These are phyloP conservation scores for Augochlorella aurata DNA, from an alignment of 2,888 invertebrate genomes.

Conservation along the genomic window DNA sequence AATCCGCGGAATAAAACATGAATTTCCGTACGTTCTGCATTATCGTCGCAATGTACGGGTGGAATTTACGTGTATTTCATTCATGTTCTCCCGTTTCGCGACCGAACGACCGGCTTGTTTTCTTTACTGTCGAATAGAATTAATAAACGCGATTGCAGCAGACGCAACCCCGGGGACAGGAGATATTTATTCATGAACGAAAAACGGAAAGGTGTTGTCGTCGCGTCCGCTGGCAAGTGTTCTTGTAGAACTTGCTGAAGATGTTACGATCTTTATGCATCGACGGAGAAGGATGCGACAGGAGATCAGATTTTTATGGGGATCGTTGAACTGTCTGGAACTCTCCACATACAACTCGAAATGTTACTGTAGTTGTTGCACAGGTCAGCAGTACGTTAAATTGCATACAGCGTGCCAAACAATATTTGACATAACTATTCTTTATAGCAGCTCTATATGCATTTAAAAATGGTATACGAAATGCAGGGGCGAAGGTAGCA, in stretches of 20 bases:
- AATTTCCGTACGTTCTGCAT: constrained; percentile 17
- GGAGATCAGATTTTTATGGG: not conserved
- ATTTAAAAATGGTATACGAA: too few species aligned
- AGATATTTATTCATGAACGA: constrained; percentile 29
- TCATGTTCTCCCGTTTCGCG: constrained; percentile 12
- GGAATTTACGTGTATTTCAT: constrained; percentile 19
- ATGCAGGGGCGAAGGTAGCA: too few species aligned
- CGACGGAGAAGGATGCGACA: not conserved
- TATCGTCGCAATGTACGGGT: not conserved
- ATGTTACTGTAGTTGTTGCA: too few species aligned
- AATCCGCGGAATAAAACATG: constrained; percentile 6
- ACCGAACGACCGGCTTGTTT: not conserved
- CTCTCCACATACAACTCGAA: too few species aligned
- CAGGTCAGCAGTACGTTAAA: too few species aligned
- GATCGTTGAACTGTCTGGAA: not conserved
- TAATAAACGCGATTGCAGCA: constrained; percentile 27
- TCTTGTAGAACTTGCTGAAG: not conserved
- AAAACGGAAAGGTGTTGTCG: constrained; percentile 15
- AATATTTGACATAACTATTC: too few species aligned
- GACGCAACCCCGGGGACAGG: not conserved
- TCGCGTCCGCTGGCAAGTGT: not conserved
- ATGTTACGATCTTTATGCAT: not conserved
- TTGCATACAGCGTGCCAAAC: too few species aligned
- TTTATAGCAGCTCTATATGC: too few species aligned
- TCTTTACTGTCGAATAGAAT: constrained; percentile 19